Evolutionary conservation across 1,140 invertebrate species (phyloP), one percentile per base, ranked within the genome.

Genomic region (Drusus annulatus): DNA sequence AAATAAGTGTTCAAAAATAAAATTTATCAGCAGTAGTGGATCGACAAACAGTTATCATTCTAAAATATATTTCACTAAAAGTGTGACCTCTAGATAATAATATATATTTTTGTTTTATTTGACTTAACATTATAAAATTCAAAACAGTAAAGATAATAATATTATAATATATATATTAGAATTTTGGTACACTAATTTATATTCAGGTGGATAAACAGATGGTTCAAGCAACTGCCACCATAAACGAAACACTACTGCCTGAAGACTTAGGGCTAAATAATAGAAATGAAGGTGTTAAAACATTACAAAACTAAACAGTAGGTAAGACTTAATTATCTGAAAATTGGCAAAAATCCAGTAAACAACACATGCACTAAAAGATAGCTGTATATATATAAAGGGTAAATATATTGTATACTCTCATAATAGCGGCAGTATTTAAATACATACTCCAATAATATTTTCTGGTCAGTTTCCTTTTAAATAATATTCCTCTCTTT

Each of bases 401-500:
- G 63, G 63, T 68, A 68, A 68, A 68, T 45, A 45, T 45, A 45
- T 45, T 45, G 63, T 68, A 31, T 36, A 68, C 63, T 68, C 17
- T 68, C 63, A 8, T 68, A 31, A 68, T 19, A 68, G 36, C 17
- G 36, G 31, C 8, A 31, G 28, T 36, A 68, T 68, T 19, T 68
- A 31, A 19, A 68, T 17, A 68, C 31, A 36, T 60, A 71, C 68
- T 51, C 17, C 25, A 71, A 71, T 13, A 13, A 45, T 71, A 71
- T 50, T 71, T 25, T n/a, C n/a, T 71, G 68, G 68, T 71, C 68
- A 60, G 25, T 23, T n/a, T 63, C 16, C 21, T 76, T 60, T 63
- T 23, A 58, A 76, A 76, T 45, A 76, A 63, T 76, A 25, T 71
- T 51, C 16, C 28, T 28, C 69, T 45, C 31, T 65, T 56, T 52